A percentile compares a stretch with the other conserved stretches of the same genome.
Evolutionary conservation across 1,140 invertebrate genomes (phyloP).

Genomic region (Trachelipus rathkii): DNA sequence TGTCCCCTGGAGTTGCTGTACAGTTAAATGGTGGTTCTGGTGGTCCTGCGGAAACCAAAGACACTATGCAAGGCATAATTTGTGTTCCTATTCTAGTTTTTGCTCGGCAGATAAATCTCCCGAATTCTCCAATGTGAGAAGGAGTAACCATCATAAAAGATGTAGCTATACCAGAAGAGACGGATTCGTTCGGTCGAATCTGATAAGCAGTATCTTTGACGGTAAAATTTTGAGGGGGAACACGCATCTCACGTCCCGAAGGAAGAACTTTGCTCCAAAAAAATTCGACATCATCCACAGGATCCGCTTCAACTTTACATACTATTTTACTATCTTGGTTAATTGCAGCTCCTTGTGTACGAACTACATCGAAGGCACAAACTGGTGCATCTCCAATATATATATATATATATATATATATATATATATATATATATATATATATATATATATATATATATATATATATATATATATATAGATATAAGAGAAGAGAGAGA

Average conservation of each 20-base stretch:
- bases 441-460: no score
- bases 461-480: no score
- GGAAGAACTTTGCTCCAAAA: constrained; percentile 1
- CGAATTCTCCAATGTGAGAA: constrained; percentile 9
- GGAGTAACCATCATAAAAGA: constrained; percentile 22
- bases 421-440: no score
- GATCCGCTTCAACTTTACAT: background rate
- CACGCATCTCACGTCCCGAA: background rate
- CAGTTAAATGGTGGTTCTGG: constrained; percentile 26
- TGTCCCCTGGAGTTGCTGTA: constrained; percentile 12
- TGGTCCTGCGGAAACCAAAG: constrained; percentile 19
- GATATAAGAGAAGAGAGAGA: no score
- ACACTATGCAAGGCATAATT: constrained; percentile 17
- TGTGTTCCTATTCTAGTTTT: constrained; percentile 21
- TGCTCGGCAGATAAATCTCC: constrained; percentile 14
- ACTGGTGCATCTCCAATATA: background rate
- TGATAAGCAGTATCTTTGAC: background rate
- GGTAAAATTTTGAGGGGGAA: background rate
- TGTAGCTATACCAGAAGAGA: background rate
- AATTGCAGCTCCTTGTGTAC: background rate
- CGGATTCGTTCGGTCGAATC: background rate
- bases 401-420: no score
- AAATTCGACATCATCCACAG: background rate
- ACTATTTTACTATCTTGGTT: background rate
- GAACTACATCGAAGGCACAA: background rate